Evolutionary conservation across 2,888 invertebrate species (phyloP), one percentile per base, ranked within the genome.

Genomic region (Thysanoteuthis rhombus): DNA sequence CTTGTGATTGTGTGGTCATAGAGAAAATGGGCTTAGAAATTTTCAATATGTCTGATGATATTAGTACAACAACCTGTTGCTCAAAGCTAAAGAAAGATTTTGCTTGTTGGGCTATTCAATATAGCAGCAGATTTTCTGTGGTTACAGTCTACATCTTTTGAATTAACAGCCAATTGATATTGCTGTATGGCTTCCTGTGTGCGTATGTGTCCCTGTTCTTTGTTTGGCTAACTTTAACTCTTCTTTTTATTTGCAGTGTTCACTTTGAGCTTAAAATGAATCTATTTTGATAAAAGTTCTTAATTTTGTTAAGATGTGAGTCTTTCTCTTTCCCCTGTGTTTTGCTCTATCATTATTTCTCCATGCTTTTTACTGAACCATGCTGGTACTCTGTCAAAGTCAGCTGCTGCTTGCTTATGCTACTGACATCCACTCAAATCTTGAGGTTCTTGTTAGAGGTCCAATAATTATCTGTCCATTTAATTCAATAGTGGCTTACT

Each of bases 71-170:
- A 75, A 75, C 75, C 16, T 16, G 36, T 75, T n/a, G 36, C 75
- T 75, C 3, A n/a, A 75, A n/a, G 75, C 32, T 32, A 75, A 75
- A 58, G 45, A 45, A 47, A 47, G 47, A 58, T 28, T 75, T 75
- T 75, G n/a, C 75, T n/a, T n/a, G 75, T 75, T 75, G n/a, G 75
- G n/a, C 75, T 75, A 75, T 75, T n/a, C 75, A 75, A 75, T 75
- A 75, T 75, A 75, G 75, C n/a, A 75, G 16, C 75, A 12, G 10
- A n/a, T 75, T 75, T 75, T 75, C 75, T 75, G 75, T 75, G n/a
- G n/a, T n/a, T 36, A n/a, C 75, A n/a, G n/a, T 75, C n/a, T 36
- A 36, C 75, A n/a, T 75, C 75, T 75, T 75, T 75, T 75, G 75
- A 75, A n/a, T 75, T 36, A n/a, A n/a, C n/a, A n/a, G 36, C 75